Base-by-base conservation (phyloP, 2,797 vertebrate species). In the Notolabrus celidotus region DNA sequence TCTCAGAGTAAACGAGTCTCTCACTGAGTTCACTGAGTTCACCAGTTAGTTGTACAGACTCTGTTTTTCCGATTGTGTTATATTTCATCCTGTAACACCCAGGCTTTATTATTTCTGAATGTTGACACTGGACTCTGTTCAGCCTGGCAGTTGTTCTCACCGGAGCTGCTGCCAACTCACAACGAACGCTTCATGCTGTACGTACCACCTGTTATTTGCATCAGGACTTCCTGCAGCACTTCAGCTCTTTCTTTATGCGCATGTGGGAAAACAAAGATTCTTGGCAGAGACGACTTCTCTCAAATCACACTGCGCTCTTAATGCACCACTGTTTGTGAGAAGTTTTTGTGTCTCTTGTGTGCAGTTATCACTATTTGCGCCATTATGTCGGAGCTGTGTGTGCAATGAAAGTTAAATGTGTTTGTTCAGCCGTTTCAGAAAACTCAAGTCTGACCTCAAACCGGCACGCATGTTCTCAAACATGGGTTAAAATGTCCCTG, bases 191-290 rank as follows among this genome's bases (percentile, higher is more conserved):
- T 74, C 47, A 27, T 50, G 12, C 58, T 69, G 69, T 60, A 25
- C 29, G 51, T 36, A 56, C 68, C 86, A 89, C 85, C 89, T 91
- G 90, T 86, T 91, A 77, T 84, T 49, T 83, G 36, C 87, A 90
- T 91, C 85, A 88, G 62, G 50, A 67, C 61, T 85, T 86, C 58
- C 66, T 74, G 20, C 78, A 78, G 63, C 60, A 8, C 63, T 74
- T 71, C 33, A 14, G 56, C 59, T 64, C 47, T 74, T 74, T 77
- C 63, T 82, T 50, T 39, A 69, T 72, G 61, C 79, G 80, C 36
- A 69, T 74, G 63, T 82, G 80, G 85, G 83, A 85, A 81, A 87
- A 80, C 59, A 67, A 41, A 39, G 71, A 70, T 51, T 71, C 45
- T 71, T 85, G 86, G 82, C 79, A 67, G n/a, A n/a, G 52, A 39